Evolutionary conservation across 2,113 vertebrate genomes (phyloP), one percentile per base, ranked within the genome.

Genomic region (Monarcha castaneiventris): DNA sequence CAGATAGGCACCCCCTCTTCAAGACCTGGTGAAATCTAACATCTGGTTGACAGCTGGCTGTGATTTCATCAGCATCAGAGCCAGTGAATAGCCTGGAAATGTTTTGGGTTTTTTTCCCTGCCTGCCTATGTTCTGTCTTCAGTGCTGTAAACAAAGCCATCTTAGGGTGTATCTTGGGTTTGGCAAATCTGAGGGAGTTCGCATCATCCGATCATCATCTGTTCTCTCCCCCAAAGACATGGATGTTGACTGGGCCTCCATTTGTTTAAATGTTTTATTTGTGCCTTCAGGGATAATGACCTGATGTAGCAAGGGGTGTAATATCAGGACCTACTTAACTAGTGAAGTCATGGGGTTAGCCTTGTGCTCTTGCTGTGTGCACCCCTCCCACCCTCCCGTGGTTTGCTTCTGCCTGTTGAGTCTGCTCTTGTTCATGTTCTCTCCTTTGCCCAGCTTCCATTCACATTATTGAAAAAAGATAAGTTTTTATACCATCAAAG

Each of bases 41-140:
- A 93, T 93, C 81, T 94, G 85, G n/a, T 81, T 95, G 84, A 81
- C 95, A 95, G 80, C 83, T 95, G 90, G 25, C 58, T 85, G 44
- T 91, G 75, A 90, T 88, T 93, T 94, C 67, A 93, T 87, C 79
- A 74, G 23, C 27, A 62, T 73, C 9, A 1, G 67, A 85, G 63
- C 35, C 46, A 85, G 17, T 74, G 67, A 83, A 44, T 46, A 61
- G 46, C 39, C 35, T 93, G 55, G 37, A 92, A 88, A 46, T 78
- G 52, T 72, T 88, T 44, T 49, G 55, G 49, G 20, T 4, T 59
- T 88, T 88, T 74, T 81, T 19, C 30, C 20, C 41, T 92, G 71
- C 71, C 39, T 74, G 72, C 80, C 55, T 78, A 7, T 75, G 16
- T 74, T 71, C 61, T 56, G 49, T 82, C 58, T 91, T 86, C 48